phyloP scores from a whole-genome alignment of 1,140 invertebrate species.

The Pantala flavescens region DNA sequence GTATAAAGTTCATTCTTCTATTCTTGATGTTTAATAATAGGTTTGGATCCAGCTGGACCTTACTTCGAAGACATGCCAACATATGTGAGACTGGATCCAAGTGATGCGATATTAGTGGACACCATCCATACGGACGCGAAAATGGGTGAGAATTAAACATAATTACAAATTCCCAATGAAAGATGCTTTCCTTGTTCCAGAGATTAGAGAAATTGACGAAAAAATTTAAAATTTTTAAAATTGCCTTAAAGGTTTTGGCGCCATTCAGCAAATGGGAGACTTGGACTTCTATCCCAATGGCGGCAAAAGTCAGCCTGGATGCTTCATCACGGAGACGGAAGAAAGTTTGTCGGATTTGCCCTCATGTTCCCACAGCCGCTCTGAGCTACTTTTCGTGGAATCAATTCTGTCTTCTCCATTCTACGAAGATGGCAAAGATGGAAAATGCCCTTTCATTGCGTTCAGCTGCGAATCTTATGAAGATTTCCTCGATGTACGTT shows the following conservation, averaged over 20 bases:
- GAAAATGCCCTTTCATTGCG: slow-evolving; percentile 31
- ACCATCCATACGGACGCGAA: slow-evolving; percentile 80
- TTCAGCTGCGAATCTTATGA: slow-evolving; percentile 67
- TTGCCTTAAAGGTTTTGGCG: slow-evolving; percentile 63
- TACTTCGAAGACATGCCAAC: slow-evolving; percentile 78
- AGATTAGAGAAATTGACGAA: too few relatives aligned
- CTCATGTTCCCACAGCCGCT: slow-evolving; percentile 77
- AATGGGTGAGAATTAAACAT: slow-evolving; percentile 48
- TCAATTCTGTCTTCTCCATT: slow-evolving; percentile 71
- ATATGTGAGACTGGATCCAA: slow-evolving; percentile 65
- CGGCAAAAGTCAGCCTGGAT: slow-evolving; percentile 77
- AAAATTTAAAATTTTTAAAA: too few relatives aligned
- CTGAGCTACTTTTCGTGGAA: slow-evolving; percentile 73
- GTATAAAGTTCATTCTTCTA: background rate
- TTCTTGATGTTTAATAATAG: slow-evolving; percentile 25
- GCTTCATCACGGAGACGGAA: slow-evolving; percentile 58
- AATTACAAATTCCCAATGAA: too few relatives aligned
- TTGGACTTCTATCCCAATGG: slow-evolving; percentile 84
- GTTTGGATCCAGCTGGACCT: slow-evolving; percentile 74
- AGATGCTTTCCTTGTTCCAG: too few relatives aligned
- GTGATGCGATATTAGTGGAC: slow-evolving; percentile 73
- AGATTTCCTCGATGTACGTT: slow-evolving; percentile 46
- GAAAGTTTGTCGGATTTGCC: slow-evolving; percentile 60
- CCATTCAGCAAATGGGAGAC: slow-evolving; percentile 72
- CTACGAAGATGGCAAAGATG: slow-evolving; percentile 32